These are phyloP conservation scores for Aleiodes testaceus DNA, from an alignment of 2,888 invertebrate species.

Conservation along the genomic window DNA sequence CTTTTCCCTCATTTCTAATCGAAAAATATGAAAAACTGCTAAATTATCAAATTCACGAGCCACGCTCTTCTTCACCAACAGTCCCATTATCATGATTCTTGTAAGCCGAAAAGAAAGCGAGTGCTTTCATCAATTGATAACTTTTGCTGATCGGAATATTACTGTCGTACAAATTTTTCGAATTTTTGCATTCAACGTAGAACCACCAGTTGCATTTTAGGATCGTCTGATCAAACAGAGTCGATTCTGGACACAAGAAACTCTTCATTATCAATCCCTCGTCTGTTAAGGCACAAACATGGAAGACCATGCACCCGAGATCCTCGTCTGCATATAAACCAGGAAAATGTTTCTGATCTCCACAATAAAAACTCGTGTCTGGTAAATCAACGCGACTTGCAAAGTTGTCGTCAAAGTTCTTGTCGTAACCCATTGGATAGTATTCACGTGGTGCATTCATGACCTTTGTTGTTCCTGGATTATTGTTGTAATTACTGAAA, in stretches of 20 bases:
- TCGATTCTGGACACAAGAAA: constrained; percentile 92
- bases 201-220: constrained; percentile 96
- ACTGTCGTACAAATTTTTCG: constrained; percentile 87
- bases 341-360: constrained; percentile 92
- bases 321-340: constrained; percentile 91
- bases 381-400: constrained; percentile 88
- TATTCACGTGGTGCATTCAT: constrained; percentile 94
- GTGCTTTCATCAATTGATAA: constrained; percentile 91
- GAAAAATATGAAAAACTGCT: not conserved
- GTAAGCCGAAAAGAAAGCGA: constrained; percentile 91
- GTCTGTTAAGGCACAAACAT: constrained; percentile 91
- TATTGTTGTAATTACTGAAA: constrained; percentile 62
- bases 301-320: constrained; percentile 94
- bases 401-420: constrained; percentile 92
- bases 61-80: not conserved
- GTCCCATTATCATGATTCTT: constrained; percentile 77
- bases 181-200: constrained; percentile 91
- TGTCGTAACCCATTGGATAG: constrained; percentile 90
- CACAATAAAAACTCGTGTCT: constrained; percentile 88
- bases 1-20: too few relatives aligned
- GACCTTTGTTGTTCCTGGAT: constrained; percentile 76
- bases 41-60: not conserved
- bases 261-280: constrained; percentile 93
- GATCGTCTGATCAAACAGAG: constrained; percentile 92
- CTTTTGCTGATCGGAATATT: constrained; percentile 94